These are phyloP conservation scores for Pelusios castaneus DNA, from an alignment of 2,113 vertebrate genomes.

Conservation along the genomic window DNA sequence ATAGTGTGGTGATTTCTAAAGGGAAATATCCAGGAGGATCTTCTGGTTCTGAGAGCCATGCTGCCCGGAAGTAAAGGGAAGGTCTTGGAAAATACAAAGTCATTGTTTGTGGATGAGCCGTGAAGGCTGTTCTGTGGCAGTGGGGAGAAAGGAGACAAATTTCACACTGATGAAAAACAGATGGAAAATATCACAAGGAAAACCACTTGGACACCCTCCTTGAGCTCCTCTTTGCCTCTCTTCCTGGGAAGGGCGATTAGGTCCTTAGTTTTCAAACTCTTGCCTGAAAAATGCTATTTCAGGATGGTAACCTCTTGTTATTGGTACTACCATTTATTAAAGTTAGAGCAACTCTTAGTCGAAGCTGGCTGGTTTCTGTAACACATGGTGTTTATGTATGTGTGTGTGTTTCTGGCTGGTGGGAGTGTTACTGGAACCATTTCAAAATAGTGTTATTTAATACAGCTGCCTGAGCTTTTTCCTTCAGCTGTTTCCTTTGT, in stretches of 20 bases:
- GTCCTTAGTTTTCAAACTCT: background rate
- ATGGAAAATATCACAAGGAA: background rate
- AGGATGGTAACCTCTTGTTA: background rate
- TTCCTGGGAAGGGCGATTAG: background rate
- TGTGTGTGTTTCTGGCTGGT: background rate
- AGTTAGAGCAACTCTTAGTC: background rate
- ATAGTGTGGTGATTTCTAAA: background rate
- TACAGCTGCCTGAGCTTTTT: background rate
- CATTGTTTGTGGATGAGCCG: background rate
- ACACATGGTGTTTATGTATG: background rate
- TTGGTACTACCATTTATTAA: slow-evolving; percentile 1
- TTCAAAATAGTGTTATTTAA: background rate
- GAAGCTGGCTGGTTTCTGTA: background rate
- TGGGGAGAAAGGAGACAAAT: background rate
- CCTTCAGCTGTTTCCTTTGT: background rate
- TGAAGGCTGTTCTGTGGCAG: background rate
- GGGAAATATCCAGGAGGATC: background rate
- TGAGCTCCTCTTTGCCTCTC: background rate
- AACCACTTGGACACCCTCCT: background rate
- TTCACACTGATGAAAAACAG: background rate
- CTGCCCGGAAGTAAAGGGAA: background rate
- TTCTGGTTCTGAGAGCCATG: background rate
- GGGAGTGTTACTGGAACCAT: background rate
- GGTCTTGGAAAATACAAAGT: background rate
- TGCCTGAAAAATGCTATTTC: background rate